A percentile compares a stretch with the other conserved stretches of the same genome.
Evolutionary conservation across 2,113 vertebrate species (phyloP).

Genomic region (Rhineura floridana): DNA sequence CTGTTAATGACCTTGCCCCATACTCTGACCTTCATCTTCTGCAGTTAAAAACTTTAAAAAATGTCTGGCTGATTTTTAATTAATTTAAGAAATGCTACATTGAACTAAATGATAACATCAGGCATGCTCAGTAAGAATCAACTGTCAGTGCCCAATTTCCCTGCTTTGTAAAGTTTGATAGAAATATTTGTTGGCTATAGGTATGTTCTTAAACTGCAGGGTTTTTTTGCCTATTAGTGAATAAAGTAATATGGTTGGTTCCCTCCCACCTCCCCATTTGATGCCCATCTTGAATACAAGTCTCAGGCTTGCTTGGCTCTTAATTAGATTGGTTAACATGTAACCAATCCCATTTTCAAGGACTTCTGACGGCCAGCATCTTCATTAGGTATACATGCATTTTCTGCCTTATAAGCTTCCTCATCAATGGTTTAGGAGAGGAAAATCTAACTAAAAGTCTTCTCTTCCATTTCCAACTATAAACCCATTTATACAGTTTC

Average conservation of each 20-base stretch:
- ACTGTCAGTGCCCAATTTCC: no score
- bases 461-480: constrained; percentile 4
- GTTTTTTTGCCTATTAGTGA: no score
- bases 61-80: no score
- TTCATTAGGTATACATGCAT: constrained; percentile 23
- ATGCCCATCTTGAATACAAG: constrained; percentile 30
- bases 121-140: no score
- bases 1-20: no score
- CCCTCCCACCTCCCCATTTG: not conserved
- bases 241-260: not conserved
- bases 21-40: no score
- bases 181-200: no score
- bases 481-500: not conserved
- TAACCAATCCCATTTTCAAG: constrained; percentile 23
- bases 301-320: constrained; percentile 44
- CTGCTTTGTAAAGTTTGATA: no score
- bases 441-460: not conserved
- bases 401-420: constrained; percentile 52
- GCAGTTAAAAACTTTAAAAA: no score
- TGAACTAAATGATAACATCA: no score
- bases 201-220: no score
- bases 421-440: not conserved
- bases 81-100: no score
- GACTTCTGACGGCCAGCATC: constrained; percentile 21
- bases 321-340: constrained; percentile 40